phyloP scores from a whole-genome alignment of 2,888 invertebrate genomes.

The Thysanoteuthis rhombus region DNA sequence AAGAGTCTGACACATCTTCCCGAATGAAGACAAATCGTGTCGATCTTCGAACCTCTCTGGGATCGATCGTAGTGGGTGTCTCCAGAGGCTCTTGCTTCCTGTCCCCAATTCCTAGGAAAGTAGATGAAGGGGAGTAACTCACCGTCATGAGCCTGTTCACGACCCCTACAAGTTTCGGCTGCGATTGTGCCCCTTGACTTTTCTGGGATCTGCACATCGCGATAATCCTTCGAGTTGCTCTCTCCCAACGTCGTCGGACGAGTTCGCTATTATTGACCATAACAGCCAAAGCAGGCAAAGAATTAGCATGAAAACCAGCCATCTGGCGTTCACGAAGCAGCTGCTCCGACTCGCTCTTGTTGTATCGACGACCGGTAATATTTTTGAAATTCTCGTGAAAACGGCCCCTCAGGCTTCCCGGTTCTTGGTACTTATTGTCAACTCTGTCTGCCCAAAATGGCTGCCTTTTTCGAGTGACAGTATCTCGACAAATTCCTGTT shows the following conservation, averaged over 20 bases:
- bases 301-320: background rate
- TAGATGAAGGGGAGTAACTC: background rate
- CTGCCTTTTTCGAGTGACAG: background rate
- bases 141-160: background rate
- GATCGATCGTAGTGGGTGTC: background rate
- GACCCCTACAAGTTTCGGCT: background rate
- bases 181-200: background rate
- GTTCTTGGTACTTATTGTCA: background rate
- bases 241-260: background rate
- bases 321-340: background rate
- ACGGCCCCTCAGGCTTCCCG: background rate
- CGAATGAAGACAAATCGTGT: background rate
- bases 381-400: constrained; percentile 12
- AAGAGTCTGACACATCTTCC: background rate
- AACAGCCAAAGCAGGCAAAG: background rate
- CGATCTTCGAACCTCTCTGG: background rate
- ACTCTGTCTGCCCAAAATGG: background rate
- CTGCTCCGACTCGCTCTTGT: background rate
- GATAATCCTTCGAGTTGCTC: background rate
- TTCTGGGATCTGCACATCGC: background rate
- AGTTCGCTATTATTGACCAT: background rate
- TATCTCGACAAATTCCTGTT: background rate
- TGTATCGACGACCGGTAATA: background rate
- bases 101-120: background rate
- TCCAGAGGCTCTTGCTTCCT: background rate